phyloP scores from a whole-genome alignment of 2,888 invertebrate species.

The Plagodis dolabraria region DNA sequence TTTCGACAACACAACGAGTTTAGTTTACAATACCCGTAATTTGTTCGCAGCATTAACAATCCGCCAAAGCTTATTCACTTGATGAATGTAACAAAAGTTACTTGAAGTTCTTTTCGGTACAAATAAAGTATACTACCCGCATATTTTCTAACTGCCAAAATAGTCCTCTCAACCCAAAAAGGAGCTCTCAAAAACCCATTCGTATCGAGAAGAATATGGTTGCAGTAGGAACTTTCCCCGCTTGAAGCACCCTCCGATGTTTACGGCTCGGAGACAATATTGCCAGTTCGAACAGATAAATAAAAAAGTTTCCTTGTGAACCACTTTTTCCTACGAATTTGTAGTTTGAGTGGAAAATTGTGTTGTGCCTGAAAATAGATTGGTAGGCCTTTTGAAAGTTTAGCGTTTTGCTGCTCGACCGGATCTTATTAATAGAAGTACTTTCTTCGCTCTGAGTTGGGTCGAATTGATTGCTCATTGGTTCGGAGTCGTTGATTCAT shows the following conservation, averaged over 20 bases:
- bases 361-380: slow-evolving; percentile 32
- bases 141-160: not conserved
- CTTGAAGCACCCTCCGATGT: slow-evolving; percentile 13
- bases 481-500: slow-evolving; percentile 14
- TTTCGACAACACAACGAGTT: no score
- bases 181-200: slow-evolving; percentile 13
- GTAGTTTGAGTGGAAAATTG: slow-evolving; percentile 40
- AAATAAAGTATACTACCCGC: no score
- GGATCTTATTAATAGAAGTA: not conserved
- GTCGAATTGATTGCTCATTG: slow-evolving; percentile 15
- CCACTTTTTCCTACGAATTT: slow-evolving; percentile 30
- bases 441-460: slow-evolving; percentile 4
- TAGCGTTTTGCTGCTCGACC: slow-evolving; percentile 9
- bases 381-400: slow-evolving; percentile 19
- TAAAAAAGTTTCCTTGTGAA: slow-evolving; percentile 36
- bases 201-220: slow-evolving; percentile 23
- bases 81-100: no score
- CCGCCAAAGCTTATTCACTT: no score
- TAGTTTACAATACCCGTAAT: no score
- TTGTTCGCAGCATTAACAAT: no score
- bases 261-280: slow-evolving; percentile 34
- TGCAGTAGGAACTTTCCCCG: slow-evolving; percentile 18
- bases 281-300: slow-evolving; percentile 35
- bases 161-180: slow-evolving; percentile 1
- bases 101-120: no score